These are phyloP conservation scores for Monodelphis domestica DNA, from an alignment of 2,797 vertebrate genomes.

Conservation along the genomic window DNA sequence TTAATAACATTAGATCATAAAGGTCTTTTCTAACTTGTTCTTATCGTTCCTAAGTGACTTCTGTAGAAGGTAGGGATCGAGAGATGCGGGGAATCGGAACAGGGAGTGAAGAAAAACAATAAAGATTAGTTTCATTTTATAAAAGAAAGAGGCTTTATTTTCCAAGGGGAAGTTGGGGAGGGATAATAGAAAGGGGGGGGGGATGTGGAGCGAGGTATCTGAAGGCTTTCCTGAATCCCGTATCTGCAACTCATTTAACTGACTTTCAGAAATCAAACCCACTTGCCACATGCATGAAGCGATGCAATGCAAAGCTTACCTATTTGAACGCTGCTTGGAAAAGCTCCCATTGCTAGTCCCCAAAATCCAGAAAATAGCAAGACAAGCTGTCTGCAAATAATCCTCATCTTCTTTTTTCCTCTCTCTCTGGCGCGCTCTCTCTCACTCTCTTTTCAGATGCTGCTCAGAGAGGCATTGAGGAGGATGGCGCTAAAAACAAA, in stretches of 20 bases:
- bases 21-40: slow-evolving; percentile 61
- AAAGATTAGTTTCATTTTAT: not conserved
- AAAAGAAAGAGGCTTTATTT: not conserved
- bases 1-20: not conserved
- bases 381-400: slow-evolving; percentile 96
- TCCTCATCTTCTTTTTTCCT: slow-evolving; percentile 95
- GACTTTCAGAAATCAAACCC: slow-evolving; percentile 71
- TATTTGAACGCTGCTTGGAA: slow-evolving; percentile 99
- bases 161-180: not conserved
- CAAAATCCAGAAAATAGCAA: slow-evolving; percentile 97
- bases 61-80: not conserved
- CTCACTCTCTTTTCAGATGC: slow-evolving; percentile 87
- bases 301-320: slow-evolving; percentile 90
- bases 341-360: slow-evolving; percentile 96
- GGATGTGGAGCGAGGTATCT: not conserved
- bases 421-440: slow-evolving; percentile 83
- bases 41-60: slow-evolving; percentile 5
- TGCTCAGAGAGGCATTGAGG: slow-evolving; percentile 94
- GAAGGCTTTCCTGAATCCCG: not conserved
- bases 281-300: slow-evolving; percentile 52
- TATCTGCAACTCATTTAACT: slow-evolving; percentile 75
- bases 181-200: not conserved
- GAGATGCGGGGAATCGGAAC: not conserved
- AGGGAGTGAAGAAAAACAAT: not conserved
- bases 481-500: slow-evolving; percentile 83